These are phyloP conservation scores for Drosophila hawaiiensis DNA, from an alignment of 2,888 invertebrate species.

Conservation along the genomic window DNA sequence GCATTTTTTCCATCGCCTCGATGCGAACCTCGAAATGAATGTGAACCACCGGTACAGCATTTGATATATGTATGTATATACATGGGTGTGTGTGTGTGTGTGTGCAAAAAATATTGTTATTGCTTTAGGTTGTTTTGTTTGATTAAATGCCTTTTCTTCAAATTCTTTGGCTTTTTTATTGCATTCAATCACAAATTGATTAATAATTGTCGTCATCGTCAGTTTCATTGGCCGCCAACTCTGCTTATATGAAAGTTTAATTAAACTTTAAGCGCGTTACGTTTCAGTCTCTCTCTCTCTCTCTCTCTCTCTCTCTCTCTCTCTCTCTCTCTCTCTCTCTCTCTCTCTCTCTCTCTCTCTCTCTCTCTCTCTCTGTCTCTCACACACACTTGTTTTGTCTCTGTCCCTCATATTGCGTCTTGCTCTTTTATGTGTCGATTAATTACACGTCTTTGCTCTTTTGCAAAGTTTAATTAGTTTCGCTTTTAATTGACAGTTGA, in stretches of 20 bases:
- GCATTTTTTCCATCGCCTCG: conserved; percentile 32
- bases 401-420: neutral
- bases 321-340: conserved; percentile 1
- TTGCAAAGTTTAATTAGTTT: conserved; percentile 79
- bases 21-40: conserved; percentile 6
- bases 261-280: conserved; percentile 73
- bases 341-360: conserved; percentile 3
- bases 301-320: conserved; percentile 1
- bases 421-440: conserved; percentile 62
- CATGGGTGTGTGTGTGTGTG: neutral
- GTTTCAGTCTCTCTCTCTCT: conserved; percentile 3
- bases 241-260: conserved; percentile 72
- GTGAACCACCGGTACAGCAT: conserved; percentile 7
- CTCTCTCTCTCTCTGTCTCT: neutral
- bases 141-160: conserved; percentile 31
- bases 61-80: conserved; percentile 4
- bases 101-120: neutral
- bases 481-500: conserved; percentile 76
- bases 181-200: conserved; percentile 71
- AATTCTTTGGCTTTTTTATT: conserved; percentile 19
- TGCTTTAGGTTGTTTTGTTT: conserved; percentile 11
- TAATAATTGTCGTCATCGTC: conserved; percentile 70
- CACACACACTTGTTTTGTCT: neutral
- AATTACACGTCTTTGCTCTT: conserved; percentile 69
- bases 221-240: conserved; percentile 36